Percentiles rank a stretch among this genome's conserved stretches.
Evolutionary conservation across 2,888 invertebrate genomes (phyloP).

Genomic region (Sesamia inferens): DNA sequence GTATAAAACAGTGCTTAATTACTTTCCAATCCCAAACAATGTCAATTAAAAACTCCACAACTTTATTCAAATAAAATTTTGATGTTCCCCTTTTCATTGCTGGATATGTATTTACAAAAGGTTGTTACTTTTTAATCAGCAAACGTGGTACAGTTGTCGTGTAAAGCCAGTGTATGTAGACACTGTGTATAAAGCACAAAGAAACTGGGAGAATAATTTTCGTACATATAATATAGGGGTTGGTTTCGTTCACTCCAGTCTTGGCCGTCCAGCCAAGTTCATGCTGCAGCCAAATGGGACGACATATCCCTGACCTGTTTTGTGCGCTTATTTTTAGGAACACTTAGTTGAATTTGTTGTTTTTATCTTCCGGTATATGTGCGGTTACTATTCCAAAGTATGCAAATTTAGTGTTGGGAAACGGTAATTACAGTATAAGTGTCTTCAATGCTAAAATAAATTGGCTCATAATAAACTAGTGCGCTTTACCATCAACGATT

Average conservation of each 20-base stretch:
- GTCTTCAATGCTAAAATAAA: no score
- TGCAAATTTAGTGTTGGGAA: slow-evolving; percentile 47
- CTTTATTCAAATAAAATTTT: slow-evolving; percentile 52
- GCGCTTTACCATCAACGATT: no score
- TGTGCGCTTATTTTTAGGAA: slow-evolving; percentile 65
- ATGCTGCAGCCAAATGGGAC: slow-evolving; percentile 76
- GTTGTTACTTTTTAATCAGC: slow-evolving; percentile 72
- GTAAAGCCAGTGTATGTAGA: slow-evolving; percentile 62
- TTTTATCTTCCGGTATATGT: slow-evolving; percentile 51
- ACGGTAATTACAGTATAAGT: slow-evolving; percentile 35
- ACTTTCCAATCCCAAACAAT: slow-evolving; percentile 41
- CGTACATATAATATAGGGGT: slow-evolving; percentile 59
- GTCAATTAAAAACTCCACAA: slow-evolving; percentile 51
- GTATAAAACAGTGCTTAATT: slow-evolving; percentile 43
- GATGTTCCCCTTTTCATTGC: slow-evolving; percentile 42
- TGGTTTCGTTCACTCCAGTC: slow-evolving; percentile 60
- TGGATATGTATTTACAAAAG: slow-evolving; percentile 57
- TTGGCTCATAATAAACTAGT: no score
- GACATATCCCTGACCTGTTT: slow-evolving; percentile 78
- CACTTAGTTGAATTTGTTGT: slow-evolving; percentile 63
- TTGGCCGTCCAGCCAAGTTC: slow-evolving; percentile 74
- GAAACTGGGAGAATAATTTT: slow-evolving; percentile 67
- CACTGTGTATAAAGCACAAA: slow-evolving; percentile 64
- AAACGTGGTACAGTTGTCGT: slow-evolving; percentile 60
- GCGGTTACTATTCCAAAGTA: slow-evolving; percentile 52